phyloP scores from a whole-genome alignment of 53 echinoderm and acorn worm genomes.

The Henricia sp. region DNA sequence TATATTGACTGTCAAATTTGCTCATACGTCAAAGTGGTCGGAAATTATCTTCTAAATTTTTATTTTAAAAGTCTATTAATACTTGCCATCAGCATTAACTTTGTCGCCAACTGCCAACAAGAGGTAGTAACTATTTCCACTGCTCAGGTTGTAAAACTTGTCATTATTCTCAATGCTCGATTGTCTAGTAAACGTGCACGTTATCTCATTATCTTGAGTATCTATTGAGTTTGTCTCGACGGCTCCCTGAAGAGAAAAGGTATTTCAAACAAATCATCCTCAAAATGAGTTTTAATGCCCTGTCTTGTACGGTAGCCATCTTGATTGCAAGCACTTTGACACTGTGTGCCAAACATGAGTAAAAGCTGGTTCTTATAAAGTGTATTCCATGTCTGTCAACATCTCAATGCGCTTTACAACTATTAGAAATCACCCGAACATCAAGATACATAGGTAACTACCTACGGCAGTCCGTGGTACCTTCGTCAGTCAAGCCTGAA shows the following conservation, averaged over 20 bases:
- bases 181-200: slow-evolving; percentile 66
- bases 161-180: slow-evolving; percentile 29
- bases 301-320: neutral
- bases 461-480: too few species aligned
- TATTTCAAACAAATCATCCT: neutral
- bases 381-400: too few species aligned
- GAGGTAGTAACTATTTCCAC: slow-evolving; percentile 48
- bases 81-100: slow-evolving; percentile 26
- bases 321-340: too few species aligned
- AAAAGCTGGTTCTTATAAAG: too few species aligned
- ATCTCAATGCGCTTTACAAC: too few species aligned
- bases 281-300: neutral
- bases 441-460: too few species aligned
- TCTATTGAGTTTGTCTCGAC: neutral
- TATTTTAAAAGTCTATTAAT: neutral
- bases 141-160: slow-evolving; percentile 60
- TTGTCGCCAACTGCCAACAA: slow-evolving; percentile 25
- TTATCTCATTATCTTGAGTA: slow-evolving; percentile 45
- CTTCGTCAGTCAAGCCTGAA: too few species aligned
- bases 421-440: too few species aligned
- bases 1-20: too few species aligned
- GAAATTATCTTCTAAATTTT: too few species aligned
- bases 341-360: too few species aligned
- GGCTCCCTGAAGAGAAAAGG: neutral
- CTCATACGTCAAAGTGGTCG: too few species aligned